Base-by-base conservation (phyloP, 2,113 vertebrate genomes). In the Orycteropus afer region DNA sequence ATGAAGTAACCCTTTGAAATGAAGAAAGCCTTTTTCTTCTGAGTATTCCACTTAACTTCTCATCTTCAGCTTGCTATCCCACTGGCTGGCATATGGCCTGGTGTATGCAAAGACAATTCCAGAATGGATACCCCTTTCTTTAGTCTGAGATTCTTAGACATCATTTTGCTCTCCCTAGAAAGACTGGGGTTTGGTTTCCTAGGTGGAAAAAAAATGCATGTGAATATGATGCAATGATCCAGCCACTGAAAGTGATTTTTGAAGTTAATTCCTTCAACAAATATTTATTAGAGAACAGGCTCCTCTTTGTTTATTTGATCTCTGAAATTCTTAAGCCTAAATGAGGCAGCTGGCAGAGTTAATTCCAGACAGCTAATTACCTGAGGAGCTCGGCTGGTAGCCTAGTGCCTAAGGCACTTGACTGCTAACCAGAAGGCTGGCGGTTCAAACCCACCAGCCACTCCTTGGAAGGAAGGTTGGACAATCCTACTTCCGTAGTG, bases 231-330 rank as follows among this genome's bases (percentile, higher is more conserved):
- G 32, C 37, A 73, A 27, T 59, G 61, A 74, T 85, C 18, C 0
- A 25, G 53, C n/a, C 7, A 45, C 49, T 65, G 73, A 94, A 90
- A 90, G 18, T 74, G 29, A 95, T 45, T 88, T 94, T 69, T 92
- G 42, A 1, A 42, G 78, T 90, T 59, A 90, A 93, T 90, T 92
- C 37, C 37, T 40, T 89, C n/a, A 61, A 94, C 86, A 93, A 92
- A 90, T 85, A 93, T 76, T 90, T 90, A 73, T 77, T 78, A 78
- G 25, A 74, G 53, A 51, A 63, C 47, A 85, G 65, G 22, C 55
- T 93, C 45, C 22, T 93, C 59, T 93, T 91, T 94, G 90, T 94
- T 77, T 82, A 55, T 11, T 20, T 40, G 45, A 40, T 82, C n/a
- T 74, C 22, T 47, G 42, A 85, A 82, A 93, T 63, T 32, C 63